Percentiles rank a stretch among this genome's conserved stretches.
These are phyloP conservation scores for Meles meles DNA, from an alignment of 2,113 vertebrate genomes.

Conservation along the genomic window DNA sequence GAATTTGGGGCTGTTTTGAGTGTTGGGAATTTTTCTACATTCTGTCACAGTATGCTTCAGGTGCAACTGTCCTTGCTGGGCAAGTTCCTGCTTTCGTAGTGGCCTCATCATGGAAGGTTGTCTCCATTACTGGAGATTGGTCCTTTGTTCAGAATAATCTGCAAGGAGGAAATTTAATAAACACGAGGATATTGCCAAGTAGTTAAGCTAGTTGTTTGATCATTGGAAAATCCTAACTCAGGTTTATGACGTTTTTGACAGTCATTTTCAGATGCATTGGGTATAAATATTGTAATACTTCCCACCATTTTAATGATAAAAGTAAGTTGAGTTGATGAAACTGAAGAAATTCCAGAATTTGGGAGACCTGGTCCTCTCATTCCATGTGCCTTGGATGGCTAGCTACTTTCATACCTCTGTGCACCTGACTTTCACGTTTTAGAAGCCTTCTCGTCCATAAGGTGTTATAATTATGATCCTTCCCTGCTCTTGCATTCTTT, in stretches of 20 bases:
- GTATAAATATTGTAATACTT: background rate
- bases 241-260: background rate
- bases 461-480: background rate
- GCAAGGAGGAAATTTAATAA: conserved; percentile 3
- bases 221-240: background rate
- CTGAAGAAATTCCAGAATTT: background rate
- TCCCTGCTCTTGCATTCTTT: background rate
- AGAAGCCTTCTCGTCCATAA: background rate
- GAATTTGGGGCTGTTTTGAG: background rate
- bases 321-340: background rate
- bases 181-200: background rate
- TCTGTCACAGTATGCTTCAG: background rate
- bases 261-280: background rate
- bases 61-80: background rate
- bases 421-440: background rate
- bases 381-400: background rate
- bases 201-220: background rate
- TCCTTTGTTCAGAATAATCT: background rate
- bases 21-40: background rate
- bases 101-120: background rate
- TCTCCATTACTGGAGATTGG: background rate
- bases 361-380: background rate
- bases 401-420: background rate
- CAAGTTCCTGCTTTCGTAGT: background rate
- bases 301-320: background rate